These are phyloP conservation scores for Phainopepla nitens DNA, from an alignment of 2,113 vertebrate genomes.

Conservation along the genomic window DNA sequence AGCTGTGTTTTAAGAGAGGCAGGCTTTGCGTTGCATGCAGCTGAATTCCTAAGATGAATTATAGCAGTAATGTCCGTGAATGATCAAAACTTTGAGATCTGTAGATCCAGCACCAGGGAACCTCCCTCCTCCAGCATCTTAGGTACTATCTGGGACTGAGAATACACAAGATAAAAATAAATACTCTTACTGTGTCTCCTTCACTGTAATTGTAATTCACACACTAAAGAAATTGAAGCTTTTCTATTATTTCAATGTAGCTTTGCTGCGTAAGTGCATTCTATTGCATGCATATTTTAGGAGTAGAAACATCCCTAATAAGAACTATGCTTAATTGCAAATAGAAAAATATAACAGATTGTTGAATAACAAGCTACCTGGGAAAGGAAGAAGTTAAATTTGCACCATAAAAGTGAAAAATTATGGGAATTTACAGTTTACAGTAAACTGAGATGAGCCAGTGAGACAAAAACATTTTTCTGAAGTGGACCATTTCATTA, in stretches of 20 bases:
- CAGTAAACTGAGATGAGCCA: background rate
- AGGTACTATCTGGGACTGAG: background rate
- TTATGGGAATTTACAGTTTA: background rate
- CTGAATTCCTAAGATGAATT: background rate
- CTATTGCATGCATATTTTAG: background rate
- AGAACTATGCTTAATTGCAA: background rate
- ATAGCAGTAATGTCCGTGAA: background rate
- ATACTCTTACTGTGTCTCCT: background rate
- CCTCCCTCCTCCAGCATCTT: background rate
- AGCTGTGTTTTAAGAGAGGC: background rate
- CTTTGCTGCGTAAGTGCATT: background rate
- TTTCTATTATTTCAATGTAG: background rate
- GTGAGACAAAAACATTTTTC: background rate
- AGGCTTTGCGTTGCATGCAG: background rate
- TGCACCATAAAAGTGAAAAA: background rate
- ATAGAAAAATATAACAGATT: background rate
- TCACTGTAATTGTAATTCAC: background rate
- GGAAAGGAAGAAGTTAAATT: background rate
- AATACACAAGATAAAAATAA: background rate
- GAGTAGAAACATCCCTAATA: background rate
- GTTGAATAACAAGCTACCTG: background rate
- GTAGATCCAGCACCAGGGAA: background rate
- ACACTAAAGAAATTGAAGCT: background rate
- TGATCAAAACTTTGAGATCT: background rate
- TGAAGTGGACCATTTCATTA: background rate